phyloP scores from a whole-genome alignment of 2,888 invertebrate genomes.

The Biston betularia region DNA sequence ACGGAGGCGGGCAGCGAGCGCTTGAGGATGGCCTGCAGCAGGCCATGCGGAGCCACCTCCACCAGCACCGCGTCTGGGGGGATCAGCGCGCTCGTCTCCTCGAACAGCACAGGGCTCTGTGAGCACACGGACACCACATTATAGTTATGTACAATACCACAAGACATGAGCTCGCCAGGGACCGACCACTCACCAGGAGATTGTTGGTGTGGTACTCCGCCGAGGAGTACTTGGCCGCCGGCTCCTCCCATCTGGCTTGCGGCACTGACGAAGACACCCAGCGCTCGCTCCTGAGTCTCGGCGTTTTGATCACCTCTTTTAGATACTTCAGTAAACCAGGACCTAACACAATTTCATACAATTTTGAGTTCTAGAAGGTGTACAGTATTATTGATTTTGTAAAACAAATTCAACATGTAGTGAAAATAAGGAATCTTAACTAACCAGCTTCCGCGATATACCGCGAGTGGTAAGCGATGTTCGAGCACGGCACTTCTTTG shows the following conservation, averaged over 20 bases:
- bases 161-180: neutral
- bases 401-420: neutral
- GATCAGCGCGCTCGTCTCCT: constrained; percentile 91
- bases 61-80: constrained; percentile 92
- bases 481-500: constrained; percentile 85
- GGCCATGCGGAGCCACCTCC: constrained; percentile 95
- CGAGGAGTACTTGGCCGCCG: constrained; percentile 84
- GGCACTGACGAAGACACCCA: constrained; percentile 95
- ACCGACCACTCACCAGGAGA: constrained; percentile 78
- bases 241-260: constrained; percentile 84
- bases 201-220: constrained; percentile 95
- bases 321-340: constrained; percentile 86
- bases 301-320: constrained; percentile 84
- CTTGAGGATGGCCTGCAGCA: constrained; percentile 89
- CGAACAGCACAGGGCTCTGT: constrained; percentile 88
- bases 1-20: constrained; percentile 88
- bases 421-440: constrained; percentile 2
- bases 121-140: neutral
- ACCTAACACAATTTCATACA: constrained; percentile 40
- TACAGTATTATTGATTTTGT: neutral
- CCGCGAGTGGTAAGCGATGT: constrained; percentile 94
- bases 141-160: neutral
- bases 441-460: constrained; percentile 88
- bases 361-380: neutral
- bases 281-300: constrained; percentile 87